Percentiles rank a stretch among this genome's conserved stretches.
Conservation (phyloP, 2,797 vertebrate genomes). For the Lacerta agilis region DNA sequence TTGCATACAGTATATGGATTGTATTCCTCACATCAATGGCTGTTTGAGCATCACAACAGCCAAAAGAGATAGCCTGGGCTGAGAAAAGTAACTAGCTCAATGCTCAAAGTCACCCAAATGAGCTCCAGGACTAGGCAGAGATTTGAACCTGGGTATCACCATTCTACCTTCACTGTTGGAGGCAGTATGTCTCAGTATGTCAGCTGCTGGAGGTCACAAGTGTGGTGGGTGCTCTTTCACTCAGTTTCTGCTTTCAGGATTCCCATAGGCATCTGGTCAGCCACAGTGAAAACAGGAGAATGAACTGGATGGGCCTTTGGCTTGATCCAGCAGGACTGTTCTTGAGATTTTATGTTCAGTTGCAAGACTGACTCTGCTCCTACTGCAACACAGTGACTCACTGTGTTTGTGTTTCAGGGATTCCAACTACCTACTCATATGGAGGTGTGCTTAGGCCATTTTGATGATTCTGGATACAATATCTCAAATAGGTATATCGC, state of each 20-base stretch:
- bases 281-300: no score
- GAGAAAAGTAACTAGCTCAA: no score
- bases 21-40: not conserved
- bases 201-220: no score
- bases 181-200: no score
- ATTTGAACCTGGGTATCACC: no score
- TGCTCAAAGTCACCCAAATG: not conserved
- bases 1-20: no score
- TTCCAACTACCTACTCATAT: constrained; percentile 51
- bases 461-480: constrained; percentile 81
- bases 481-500: constrained; percentile 71
- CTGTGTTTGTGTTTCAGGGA: constrained; percentile 71
- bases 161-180: not conserved
- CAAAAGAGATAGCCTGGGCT: not conserved
- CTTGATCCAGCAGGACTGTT: not conserved
- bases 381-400: not conserved
- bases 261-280: no score
- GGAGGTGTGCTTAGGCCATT: constrained; percentile 33
- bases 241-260: no score
- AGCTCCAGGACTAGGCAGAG: not conserved
- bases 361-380: not conserved
- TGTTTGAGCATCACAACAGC: not conserved
- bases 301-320: not conserved
- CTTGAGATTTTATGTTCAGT: not conserved
- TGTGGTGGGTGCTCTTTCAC: no score